Conservation (phyloP, 2,888 invertebrate genomes). For the Cheilosia soror region DNA sequence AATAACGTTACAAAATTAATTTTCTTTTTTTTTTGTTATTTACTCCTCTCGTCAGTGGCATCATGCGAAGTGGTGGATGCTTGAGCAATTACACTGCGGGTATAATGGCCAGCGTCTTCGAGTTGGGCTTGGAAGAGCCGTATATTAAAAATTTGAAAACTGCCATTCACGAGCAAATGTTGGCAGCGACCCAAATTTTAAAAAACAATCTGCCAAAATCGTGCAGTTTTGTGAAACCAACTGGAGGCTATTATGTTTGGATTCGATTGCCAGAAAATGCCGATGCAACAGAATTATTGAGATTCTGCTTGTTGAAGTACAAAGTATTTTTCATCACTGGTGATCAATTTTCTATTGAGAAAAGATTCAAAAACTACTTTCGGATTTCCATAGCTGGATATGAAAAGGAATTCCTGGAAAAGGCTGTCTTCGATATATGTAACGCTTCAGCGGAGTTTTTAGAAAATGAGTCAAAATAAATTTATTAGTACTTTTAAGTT, state of each 20-base stretch:
- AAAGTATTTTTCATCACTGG: slow-evolving; percentile 84
- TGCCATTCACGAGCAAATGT: slow-evolving; percentile 84
- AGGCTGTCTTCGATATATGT: slow-evolving; percentile 83
- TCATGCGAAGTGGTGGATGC: slow-evolving; percentile 86
- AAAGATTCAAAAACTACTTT: slow-evolving; percentile 82
- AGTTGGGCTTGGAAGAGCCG: slow-evolving; percentile 84
- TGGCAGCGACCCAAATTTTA: slow-evolving; percentile 82
- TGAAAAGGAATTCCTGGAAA: slow-evolving; percentile 80
- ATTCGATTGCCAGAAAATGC: slow-evolving; percentile 84
- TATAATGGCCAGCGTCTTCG: slow-evolving; percentile 85
- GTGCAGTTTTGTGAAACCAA: slow-evolving; percentile 83
- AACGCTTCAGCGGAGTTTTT: slow-evolving; percentile 81
- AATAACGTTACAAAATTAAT: background rate
- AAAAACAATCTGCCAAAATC: slow-evolving; percentile 82
- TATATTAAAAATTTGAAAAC: slow-evolving; percentile 83
- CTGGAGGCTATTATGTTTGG: slow-evolving; percentile 87
- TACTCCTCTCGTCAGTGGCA: slow-evolving; percentile 81
- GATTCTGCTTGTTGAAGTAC: slow-evolving; percentile 82
- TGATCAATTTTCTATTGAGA: slow-evolving; percentile 82
- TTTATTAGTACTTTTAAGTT: too few species aligned
- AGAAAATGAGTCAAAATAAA: slow-evolving; percentile 8
- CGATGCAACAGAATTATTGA: slow-evolving; percentile 83
- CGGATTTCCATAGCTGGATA: slow-evolving; percentile 85
- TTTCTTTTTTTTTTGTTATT: background rate
- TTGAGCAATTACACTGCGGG: slow-evolving; percentile 86